Conservation (phyloP, 2,113 vertebrate species). For the Corythoichthys intestinalis region DNA sequence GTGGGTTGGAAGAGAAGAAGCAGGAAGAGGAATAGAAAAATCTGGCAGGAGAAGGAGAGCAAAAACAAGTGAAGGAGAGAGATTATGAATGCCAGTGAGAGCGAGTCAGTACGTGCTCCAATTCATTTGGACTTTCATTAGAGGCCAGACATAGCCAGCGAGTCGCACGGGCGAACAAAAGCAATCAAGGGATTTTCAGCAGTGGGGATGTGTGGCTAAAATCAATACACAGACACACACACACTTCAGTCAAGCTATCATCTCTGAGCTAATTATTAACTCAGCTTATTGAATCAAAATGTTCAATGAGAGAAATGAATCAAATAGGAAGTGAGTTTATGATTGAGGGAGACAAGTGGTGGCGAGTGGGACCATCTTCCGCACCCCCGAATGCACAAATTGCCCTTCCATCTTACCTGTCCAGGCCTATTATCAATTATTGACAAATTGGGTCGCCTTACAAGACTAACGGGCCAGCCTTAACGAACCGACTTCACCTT, state of each 20-base stretch:
- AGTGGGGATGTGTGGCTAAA: slow-evolving; percentile 62
- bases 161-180: slow-evolving; percentile 77
- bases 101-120: slow-evolving; percentile 63
- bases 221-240: slow-evolving; percentile 62
- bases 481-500: slow-evolving; percentile 46
- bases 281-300: not conserved
- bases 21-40: slow-evolving; percentile 32
- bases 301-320: not conserved
- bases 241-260: not conserved
- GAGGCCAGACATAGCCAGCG: slow-evolving; percentile 58
- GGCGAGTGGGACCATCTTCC: slow-evolving; percentile 10
- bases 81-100: slow-evolving; percentile 11
- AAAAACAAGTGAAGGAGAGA: not conserved
- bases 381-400: slow-evolving; percentile 50
- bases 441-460: slow-evolving; percentile 75
- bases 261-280: slow-evolving; percentile 2
- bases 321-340: slow-evolving; percentile 1
- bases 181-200: slow-evolving; percentile 76
- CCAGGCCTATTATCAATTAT: slow-evolving; percentile 76
- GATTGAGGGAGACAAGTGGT: not conserved
- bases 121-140: slow-evolving; percentile 76
- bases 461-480: slow-evolving; percentile 33
- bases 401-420: slow-evolving; percentile 75
- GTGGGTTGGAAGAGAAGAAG: not conserved
- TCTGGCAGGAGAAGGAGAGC: slow-evolving; percentile 11